Evolutionary conservation across 1,140 invertebrate genomes (phyloP).

Genomic region (Papilio polytes): DNA sequence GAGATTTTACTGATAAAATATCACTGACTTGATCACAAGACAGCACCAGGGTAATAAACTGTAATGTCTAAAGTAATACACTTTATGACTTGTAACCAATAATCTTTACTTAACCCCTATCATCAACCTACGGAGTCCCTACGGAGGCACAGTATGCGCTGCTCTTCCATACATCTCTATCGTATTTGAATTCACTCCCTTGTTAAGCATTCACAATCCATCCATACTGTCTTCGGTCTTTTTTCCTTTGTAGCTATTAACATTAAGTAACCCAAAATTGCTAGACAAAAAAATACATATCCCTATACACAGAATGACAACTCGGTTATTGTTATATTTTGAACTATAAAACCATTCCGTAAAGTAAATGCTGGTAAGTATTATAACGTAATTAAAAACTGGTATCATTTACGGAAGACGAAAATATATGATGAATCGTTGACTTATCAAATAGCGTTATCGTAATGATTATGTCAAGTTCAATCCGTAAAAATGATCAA

Average conservation of each 20-base stretch:
- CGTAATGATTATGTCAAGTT: slow-evolving; percentile 13
- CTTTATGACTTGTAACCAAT: neutral
- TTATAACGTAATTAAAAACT: neutral
- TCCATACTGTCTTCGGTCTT: too few species aligned
- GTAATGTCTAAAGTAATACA: neutral
- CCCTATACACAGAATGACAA: too few species aligned
- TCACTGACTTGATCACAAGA: neutral
- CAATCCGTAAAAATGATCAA: neutral
- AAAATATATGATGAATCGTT: neutral
- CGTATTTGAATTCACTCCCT: too few species aligned
- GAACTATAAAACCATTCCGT: too few species aligned
- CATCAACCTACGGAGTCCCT: too few species aligned
- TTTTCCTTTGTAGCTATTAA: too few species aligned
- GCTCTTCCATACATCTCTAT: too few species aligned
- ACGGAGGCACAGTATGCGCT: too few species aligned
- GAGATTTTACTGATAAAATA: neutral
- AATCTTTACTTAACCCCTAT: neutral
- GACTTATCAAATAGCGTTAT: neutral
- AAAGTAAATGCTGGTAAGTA: neutral
- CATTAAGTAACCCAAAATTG: too few species aligned
- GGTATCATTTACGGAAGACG: neutral
- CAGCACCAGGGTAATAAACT: neutral
- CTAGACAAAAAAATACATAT: too few species aligned
- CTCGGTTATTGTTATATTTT: too few species aligned
- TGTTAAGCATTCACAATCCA: too few species aligned